Percentiles rank a stretch among this genome's conserved stretches.
phyloP scores from a whole-genome alignment of 2,888 invertebrate species.

The Microchrysa polita region DNA sequence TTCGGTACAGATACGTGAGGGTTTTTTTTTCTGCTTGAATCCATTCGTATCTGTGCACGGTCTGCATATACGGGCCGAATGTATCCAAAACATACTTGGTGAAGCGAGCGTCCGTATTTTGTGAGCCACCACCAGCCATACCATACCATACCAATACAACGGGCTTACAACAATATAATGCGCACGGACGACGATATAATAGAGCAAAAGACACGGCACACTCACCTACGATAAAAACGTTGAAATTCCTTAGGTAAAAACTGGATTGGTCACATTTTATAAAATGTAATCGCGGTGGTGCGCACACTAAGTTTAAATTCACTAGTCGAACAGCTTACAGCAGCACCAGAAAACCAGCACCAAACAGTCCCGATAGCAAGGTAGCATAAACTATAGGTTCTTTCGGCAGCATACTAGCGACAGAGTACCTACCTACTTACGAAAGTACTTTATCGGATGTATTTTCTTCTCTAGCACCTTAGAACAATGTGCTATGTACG shows the following conservation, averaged over 20 bases:
- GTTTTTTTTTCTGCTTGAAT: not conserved
- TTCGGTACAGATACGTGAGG: slow-evolving; percentile 7
- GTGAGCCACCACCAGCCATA: slow-evolving; percentile 2
- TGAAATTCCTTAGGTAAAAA: slow-evolving; percentile 45
- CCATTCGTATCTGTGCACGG: not conserved
- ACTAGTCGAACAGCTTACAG: not conserved
- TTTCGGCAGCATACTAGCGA: too few species aligned
- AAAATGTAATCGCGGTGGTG: slow-evolving; percentile 44
- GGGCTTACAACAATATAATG: slow-evolving; percentile 10
- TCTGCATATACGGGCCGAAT: slow-evolving; percentile 1
- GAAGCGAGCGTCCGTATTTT: too few species aligned
- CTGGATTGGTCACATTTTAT: slow-evolving; percentile 47
- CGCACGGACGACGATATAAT: too few species aligned
- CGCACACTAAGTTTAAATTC: slow-evolving; percentile 35
- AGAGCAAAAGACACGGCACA: slow-evolving; percentile 28
- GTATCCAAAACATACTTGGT: slow-evolving; percentile 30
- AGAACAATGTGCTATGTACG: not conserved
- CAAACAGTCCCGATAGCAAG: too few species aligned
- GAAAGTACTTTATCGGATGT: not conserved
- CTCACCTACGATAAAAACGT: slow-evolving; percentile 51
- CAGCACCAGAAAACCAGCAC: not conserved
- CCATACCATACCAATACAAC: too few species aligned
- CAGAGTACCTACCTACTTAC: not conserved
- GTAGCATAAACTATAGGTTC: too few species aligned
- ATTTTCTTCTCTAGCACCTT: not conserved